phyloP scores from a whole-genome alignment of 2,797 vertebrate genomes.

The Bradypodion pumilum region DNA sequence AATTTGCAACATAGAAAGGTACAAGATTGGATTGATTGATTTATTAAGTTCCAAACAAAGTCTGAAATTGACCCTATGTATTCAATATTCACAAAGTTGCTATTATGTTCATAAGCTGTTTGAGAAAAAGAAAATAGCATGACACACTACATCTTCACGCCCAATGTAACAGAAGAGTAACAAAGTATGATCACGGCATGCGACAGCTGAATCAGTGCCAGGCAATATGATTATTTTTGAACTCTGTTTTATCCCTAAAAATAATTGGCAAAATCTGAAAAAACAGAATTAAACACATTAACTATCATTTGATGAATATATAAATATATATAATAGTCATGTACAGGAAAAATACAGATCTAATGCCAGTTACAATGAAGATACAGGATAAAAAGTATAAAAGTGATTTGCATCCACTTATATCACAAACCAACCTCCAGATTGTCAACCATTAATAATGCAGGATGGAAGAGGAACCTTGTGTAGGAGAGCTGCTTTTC shows the following conservation, averaged over 20 bases:
- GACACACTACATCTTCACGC: slow-evolving; percentile 95
- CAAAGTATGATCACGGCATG: slow-evolving; percentile 58
- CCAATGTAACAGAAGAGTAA: slow-evolving; percentile 65
- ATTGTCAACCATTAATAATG: slow-evolving; percentile 57
- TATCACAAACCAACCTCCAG: slow-evolving; percentile 57
- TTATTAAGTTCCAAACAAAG: slow-evolving; percentile 52
- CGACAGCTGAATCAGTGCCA: slow-evolving; percentile 55
- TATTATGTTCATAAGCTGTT: slow-evolving; percentile 71
- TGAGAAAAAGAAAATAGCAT: slow-evolving; percentile 86
- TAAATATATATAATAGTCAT: slow-evolving; percentile 61
- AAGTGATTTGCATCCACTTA: slow-evolving; percentile 57
- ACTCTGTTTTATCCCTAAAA: slow-evolving; percentile 45
- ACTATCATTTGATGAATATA: slow-evolving; percentile 34
- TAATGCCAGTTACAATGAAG: slow-evolving; percentile 34
- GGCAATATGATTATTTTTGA: slow-evolving; percentile 51
- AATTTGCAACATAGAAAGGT: slow-evolving; percentile 33
- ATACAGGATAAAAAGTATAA: slow-evolving; percentile 57
- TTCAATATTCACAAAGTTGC: slow-evolving; percentile 44
- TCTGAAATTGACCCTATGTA: slow-evolving; percentile 24
- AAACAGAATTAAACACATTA: slow-evolving; percentile 45
- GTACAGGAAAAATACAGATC: slow-evolving; percentile 41
- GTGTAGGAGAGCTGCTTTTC: slow-evolving; percentile 69
- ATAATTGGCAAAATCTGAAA: slow-evolving; percentile 39
- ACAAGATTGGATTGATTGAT: neutral
- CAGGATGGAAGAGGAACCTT: slow-evolving; percentile 67